Conservation (phyloP, 2,797 vertebrate genomes). For the Sebastes vulpes region DNA sequence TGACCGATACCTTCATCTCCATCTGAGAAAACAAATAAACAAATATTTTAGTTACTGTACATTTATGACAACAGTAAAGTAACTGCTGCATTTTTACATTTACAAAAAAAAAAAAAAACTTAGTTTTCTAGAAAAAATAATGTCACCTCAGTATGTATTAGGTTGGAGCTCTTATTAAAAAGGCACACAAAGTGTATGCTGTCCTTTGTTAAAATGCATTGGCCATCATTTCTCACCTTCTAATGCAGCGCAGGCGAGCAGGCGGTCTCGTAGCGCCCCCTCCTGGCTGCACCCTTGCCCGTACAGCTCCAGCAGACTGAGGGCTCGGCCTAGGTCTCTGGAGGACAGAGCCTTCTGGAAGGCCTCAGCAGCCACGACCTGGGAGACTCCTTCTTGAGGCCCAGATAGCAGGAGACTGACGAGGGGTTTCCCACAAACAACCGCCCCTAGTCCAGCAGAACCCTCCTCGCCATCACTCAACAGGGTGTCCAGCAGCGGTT, state of each 20-base stretch:
- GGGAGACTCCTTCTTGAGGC: constrained; percentile 84
- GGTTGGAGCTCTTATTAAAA: not conserved
- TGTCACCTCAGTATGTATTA: not conserved
- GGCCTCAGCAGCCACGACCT: constrained; percentile 83
- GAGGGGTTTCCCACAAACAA: constrained; percentile 87
- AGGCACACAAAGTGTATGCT: not conserved
- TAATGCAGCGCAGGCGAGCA: constrained; percentile 90
- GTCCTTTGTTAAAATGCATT: not conserved
- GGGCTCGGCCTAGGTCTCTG: constrained; percentile 87
- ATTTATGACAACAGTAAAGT: not conserved
- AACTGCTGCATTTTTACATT: not conserved
- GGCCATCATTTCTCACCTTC: constrained; percentile 83
- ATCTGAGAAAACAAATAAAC: constrained; percentile 21
- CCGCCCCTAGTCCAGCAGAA: constrained; percentile 66
- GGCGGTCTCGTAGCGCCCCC: constrained; percentile 85
- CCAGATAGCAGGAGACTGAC: constrained; percentile 89
- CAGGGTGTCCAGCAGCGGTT: constrained; percentile 81
- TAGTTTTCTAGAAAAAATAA: not conserved
- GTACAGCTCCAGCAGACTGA: constrained; percentile 90
- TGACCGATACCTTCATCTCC: constrained; percentile 86
- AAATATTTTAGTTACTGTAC: not conserved
- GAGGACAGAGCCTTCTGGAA: constrained; percentile 89
- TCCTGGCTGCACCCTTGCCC: constrained; percentile 83
- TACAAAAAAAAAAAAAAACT: not conserved
- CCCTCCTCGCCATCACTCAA: constrained; percentile 62